These are phyloP conservation scores for Cotesia typhae DNA, from an alignment of 1,140 invertebrate species.

Conservation along the genomic window DNA sequence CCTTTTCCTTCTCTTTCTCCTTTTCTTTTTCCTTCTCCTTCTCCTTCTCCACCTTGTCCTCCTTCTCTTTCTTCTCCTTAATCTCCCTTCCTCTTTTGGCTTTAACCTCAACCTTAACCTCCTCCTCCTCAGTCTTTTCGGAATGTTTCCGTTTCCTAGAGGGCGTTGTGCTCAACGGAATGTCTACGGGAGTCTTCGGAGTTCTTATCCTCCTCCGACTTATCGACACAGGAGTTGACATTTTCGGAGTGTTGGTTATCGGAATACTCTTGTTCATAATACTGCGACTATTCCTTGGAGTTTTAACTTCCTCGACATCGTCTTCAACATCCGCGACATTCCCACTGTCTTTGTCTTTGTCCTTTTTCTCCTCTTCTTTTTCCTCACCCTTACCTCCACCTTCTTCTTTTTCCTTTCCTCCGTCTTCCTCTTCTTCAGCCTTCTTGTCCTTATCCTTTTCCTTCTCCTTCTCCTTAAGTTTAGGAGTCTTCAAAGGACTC, in stretches of 20 bases:
- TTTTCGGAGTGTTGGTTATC: conserved; percentile 37
- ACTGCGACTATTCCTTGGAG: conserved; percentile 43
- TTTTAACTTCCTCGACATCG: conserved; percentile 23
- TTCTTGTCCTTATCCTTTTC: conserved; percentile 49
- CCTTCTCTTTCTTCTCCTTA: conserved; percentile 31
- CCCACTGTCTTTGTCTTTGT: conserved; percentile 40
- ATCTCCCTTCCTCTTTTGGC: conserved; percentile 53
- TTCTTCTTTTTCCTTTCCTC: conserved; percentile 20
- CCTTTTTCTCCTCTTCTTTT: conserved; percentile 41
- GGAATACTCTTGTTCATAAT: conserved; percentile 26
- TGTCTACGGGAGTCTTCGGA: conserved; percentile 44
- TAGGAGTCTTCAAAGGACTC: conserved; percentile 51
- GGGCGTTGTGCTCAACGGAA: conserved; percentile 37
- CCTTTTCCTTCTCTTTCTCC: conserved; percentile 49
- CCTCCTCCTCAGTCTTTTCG: conserved; percentile 55
- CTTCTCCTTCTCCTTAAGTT: conserved; percentile 45
- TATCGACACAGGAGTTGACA: conserved; percentile 37
- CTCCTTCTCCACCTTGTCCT: conserved; percentile 45
- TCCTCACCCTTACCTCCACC: conserved; percentile 45
- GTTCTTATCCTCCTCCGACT: conserved; percentile 50
- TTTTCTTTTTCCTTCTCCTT: conserved; percentile 53
- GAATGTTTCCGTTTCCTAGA: conserved; percentile 63
- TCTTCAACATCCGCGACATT: conserved; percentile 24
- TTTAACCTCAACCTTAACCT: conserved; percentile 50
- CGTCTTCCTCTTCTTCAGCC: conserved; percentile 36